These are phyloP conservation scores for Dendroctonus ponderosae DNA, from an alignment of 1,140 invertebrate species.

Conservation along the genomic window DNA sequence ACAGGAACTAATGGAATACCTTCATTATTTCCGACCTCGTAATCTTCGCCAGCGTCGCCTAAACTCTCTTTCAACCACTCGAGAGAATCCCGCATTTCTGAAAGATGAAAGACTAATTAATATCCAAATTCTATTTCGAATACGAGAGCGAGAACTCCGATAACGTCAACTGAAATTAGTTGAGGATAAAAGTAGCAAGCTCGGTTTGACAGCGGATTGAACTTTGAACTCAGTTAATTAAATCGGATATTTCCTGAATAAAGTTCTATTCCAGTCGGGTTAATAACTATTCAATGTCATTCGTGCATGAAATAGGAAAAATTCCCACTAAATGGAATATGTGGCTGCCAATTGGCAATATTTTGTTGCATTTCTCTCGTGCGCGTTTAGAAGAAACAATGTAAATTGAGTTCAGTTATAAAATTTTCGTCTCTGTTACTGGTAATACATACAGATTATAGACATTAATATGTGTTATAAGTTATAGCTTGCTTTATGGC, in stretches of 20 bases:
- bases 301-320: too few species aligned
- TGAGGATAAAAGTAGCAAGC: constrained; percentile 12
- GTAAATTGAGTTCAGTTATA: too few species aligned
- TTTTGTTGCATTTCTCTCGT: too few species aligned
- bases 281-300: too few species aligned
- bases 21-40: constrained; percentile 53
- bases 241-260: neutral
- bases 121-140: constrained; percentile 21
- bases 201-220: constrained; percentile 15
- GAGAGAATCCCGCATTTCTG: constrained; percentile 50
- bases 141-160: constrained; percentile 9
- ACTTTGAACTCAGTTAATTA: constrained; percentile 12
- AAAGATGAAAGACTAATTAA: constrained; percentile 30
- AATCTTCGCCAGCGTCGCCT: constrained; percentile 60
- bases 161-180: constrained; percentile 18
- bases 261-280: too few species aligned
- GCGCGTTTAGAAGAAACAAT: too few species aligned
- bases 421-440: too few species aligned
- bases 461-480: too few species aligned
- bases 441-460: too few species aligned
- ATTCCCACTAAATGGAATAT: too few species aligned
- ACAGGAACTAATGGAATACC: constrained; percentile 68
- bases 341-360: too few species aligned
- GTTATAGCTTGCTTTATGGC: too few species aligned
- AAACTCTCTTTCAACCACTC: constrained; percentile 63